Evolutionary conservation across 2,797 vertebrate genomes (phyloP), one percentile per base, ranked within the genome.

Genomic region (Myiothlypis coronata): DNA sequence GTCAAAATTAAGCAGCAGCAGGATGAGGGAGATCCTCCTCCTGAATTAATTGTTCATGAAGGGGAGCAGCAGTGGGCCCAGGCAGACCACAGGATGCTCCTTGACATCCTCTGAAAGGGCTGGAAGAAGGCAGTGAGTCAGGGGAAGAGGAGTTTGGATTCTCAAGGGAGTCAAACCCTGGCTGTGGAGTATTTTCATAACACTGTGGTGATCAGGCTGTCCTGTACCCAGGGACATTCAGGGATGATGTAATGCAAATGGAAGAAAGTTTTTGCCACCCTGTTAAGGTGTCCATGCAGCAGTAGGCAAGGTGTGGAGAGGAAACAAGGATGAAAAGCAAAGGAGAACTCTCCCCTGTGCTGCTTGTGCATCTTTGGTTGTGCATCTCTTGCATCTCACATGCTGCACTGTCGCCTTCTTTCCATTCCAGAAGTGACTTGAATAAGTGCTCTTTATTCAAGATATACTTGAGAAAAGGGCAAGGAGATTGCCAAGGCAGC

Each of bases 111-210:
- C 26, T 49, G 81, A 59, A 37, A 50, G 37, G 43, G 6, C 69
- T 81, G 70, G 78, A 63, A 24, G 50, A 46, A 65, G 35, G 30
- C 32, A 55, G 0, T 8, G 47, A 65, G 55, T 26, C 41, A 57
- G 28, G 14, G 16, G 26, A 16, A 20, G 47, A 61, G 55, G 26
- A 81, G 39, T 2, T 4, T 57, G 39, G 30, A 9, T 30, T 39
- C 56, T 74, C 1, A 0, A 35, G 15, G 5, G 27, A 32, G n/a
- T 49, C 9, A 0, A 65, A 32, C 41, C 13, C 50, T 72, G 68
- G 6, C 46, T 63, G 59, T 7, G 2, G 21, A 75, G 10, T 24
- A 49, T 67, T 91, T 74, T 70, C 5, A 9, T 41, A 19, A 7
- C 12, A 30, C 47, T 27, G 37, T 56, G 53, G 44, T 87, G 53